Evolutionary conservation across 2,113 vertebrate species (phyloP).

Genomic region (Narcine bancroftii): DNA sequence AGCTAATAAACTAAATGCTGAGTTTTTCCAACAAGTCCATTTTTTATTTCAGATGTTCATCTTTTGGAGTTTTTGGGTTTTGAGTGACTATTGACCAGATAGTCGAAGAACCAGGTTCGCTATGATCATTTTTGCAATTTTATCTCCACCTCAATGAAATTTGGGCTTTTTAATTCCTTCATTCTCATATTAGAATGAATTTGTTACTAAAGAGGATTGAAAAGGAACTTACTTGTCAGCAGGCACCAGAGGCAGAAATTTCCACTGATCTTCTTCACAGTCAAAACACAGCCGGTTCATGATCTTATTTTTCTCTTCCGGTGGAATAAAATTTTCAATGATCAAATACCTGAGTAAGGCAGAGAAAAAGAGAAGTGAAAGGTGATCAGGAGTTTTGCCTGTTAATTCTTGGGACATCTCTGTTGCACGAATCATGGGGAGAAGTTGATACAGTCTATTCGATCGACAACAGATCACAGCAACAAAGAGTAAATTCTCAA

Average conservation of each 20-base stretch:
- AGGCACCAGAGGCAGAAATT: conserved; percentile 72
- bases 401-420: background rate
- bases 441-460: background rate
- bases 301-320: conserved; percentile 92
- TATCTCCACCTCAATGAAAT: background rate
- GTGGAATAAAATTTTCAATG: conserved; percentile 95
- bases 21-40: too few relatives aligned
- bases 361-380: fast-evolving
- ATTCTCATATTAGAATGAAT: background rate
- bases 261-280: conserved; percentile 88
- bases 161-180: background rate
- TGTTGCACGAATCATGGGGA: background rate
- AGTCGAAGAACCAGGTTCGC: background rate
- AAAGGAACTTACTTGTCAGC: conserved; percentile 62
- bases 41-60: too few relatives aligned
- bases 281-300: conserved; percentile 87
- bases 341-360: conserved; percentile 70
- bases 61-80: too few relatives aligned
- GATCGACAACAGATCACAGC: background rate
- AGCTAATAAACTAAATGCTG: too few relatives aligned
- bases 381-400: background rate
- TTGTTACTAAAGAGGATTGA: background rate
- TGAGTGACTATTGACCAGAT: background rate
- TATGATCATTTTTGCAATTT: background rate
- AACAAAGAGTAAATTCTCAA: conserved; percentile 7